Conservation (phyloP, 2,797 vertebrate genomes). For the Anguilla megastoma region DNA sequence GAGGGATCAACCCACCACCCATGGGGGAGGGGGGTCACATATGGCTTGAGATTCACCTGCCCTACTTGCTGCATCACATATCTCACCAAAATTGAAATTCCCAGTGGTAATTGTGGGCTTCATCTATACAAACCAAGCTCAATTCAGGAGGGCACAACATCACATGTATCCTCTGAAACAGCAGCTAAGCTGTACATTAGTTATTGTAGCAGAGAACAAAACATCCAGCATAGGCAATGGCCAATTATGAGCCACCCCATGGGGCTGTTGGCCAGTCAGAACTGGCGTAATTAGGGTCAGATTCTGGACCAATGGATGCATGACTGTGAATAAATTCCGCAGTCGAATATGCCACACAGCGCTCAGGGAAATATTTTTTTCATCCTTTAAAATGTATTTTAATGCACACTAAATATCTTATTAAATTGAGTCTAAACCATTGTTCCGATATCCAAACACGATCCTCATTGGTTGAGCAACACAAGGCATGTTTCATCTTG, state of each 20-base stretch:
- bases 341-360: not conserved
- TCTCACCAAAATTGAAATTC: not conserved
- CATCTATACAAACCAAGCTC: not conserved
- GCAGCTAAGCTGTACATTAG: not conserved
- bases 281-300: not conserved
- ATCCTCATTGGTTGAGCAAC: not conserved
- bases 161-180: not conserved
- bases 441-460: not conserved
- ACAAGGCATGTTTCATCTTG: not conserved
- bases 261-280: not conserved
- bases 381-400: conserved; percentile 3
- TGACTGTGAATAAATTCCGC: not conserved
- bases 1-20: not conserved
- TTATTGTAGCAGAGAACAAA: not conserved
- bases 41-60: not conserved
- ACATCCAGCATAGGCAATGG: not conserved
- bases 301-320: not conserved
- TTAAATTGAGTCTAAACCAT: not conserved
- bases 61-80: not conserved
- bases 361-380: not conserved
- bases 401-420: not conserved
- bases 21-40: not conserved
- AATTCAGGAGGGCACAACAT: not conserved
- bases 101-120: not conserved
- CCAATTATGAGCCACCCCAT: not conserved